phyloP scores from a whole-genome alignment of 2,888 invertebrate species.

The Drosophila mimetica region DNA sequence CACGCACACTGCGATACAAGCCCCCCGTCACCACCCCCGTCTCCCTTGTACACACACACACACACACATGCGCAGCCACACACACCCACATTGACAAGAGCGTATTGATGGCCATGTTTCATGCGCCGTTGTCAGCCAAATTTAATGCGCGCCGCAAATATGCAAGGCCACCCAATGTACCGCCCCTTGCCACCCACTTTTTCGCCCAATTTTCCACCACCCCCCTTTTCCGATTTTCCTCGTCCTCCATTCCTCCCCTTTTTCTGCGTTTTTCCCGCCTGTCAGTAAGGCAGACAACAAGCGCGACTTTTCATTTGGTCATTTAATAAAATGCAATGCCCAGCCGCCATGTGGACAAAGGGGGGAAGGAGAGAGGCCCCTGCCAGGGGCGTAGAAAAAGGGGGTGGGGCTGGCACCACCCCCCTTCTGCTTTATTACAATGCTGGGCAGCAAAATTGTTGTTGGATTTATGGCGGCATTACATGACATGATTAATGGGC shows the following conservation, averaged over 20 bases:
- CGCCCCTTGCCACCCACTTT: not conserved
- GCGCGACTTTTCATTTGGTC: slow-evolving; percentile 80
- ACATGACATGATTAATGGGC: slow-evolving; percentile 81
- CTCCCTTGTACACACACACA: slow-evolving; percentile 12
- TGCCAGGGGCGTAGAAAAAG: not conserved
- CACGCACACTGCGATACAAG: slow-evolving; percentile 11
- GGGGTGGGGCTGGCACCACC: not conserved
- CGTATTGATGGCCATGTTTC: slow-evolving; percentile 79
- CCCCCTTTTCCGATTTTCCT: slow-evolving; percentile 2
- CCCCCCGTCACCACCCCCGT: not conserved
- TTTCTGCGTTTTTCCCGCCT: slow-evolving; percentile 5
- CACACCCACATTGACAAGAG: slow-evolving; percentile 63
- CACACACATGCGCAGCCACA: slow-evolving; percentile 18
- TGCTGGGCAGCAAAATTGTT: slow-evolving; percentile 65
- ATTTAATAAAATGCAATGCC: slow-evolving; percentile 78
- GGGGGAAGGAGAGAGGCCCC: not conserved
- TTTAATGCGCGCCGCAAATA: slow-evolving; percentile 79
- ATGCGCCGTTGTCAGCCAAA: slow-evolving; percentile 79
- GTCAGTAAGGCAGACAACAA: slow-evolving; percentile 63
- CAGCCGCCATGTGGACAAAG: slow-evolving; percentile 36
- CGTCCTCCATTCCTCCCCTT: not conserved
- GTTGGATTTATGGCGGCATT: slow-evolving; percentile 82
- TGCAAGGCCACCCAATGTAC: slow-evolving; percentile 54
- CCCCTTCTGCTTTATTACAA: slow-evolving; percentile 51
- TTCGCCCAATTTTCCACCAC: not conserved